Evolutionary conservation across 2,888 invertebrate species (phyloP), one percentile per base, ranked within the genome.

Genomic region (Drosophila paracracens): DNA sequence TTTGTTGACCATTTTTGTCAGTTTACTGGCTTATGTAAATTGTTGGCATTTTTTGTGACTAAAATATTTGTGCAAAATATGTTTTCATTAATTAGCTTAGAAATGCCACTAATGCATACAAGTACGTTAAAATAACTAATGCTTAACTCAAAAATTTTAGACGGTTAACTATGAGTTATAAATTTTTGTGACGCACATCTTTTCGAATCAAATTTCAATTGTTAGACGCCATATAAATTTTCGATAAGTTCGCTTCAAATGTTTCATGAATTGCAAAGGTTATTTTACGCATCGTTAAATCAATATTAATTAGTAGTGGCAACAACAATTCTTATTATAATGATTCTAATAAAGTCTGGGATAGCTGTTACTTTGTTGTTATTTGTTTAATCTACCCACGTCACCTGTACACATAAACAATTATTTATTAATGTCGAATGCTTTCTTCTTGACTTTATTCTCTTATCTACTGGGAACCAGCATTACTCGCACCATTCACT

Each of bases 1-100:
- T 48, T 27, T 33, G 53, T 66, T 38, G 36, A 48, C 29, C 43
- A 48, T 29, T 33, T 69, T 16, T 10, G n/a, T 27, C 8, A 36
- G 16, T 13, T 36, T 36, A 0, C 2, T 54, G 25, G 36, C 4
- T 35, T 10, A 35, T 4, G 10, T 10, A 8, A 25, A 35, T 53
- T 53, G 5, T 25, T 53, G 21, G 3, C 18, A 27, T 36, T 13
- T 25, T 27, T 54, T 18, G 36, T 36, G 27, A 2, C 18, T 18
- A 7, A 0, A 11, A 18, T 46, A 11, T 11, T 36, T 36, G 10
- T 11, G 35, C 4, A 36, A 27, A 54, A 18, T 54, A 36, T 36
- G 18, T 13, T 2, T 36, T 36, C 7, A 25, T 16, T 52, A 52
- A 52, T 25, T 25, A 18, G 18, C 1, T 10, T 11, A 11, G 35